Conservation (phyloP, 1,140 invertebrate species). For the Orchesella cincta region DNA sequence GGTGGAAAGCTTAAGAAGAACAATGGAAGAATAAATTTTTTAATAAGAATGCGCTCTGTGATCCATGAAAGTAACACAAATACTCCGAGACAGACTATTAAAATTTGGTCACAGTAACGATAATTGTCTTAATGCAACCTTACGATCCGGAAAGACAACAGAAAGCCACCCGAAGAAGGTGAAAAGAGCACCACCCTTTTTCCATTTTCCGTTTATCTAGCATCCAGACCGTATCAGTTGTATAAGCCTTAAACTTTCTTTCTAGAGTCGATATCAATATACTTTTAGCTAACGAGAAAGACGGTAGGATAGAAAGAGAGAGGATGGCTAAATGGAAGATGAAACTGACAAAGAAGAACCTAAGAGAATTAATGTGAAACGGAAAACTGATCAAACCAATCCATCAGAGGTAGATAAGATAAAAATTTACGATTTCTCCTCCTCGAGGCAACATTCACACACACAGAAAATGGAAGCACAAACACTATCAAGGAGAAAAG, state of each 20-base stretch:
- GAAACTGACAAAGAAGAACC: background rate
- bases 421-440: conserved; percentile 39
- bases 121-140: conserved; percentile 12
- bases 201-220: background rate
- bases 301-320: too few relatives aligned
- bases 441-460: conserved; percentile 10
- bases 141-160: background rate
- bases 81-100: conserved; percentile 7
- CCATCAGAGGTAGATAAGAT: conserved; percentile 40
- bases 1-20: too few relatives aligned
- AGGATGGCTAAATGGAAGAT: background rate
- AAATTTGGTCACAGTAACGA: conserved; percentile 7
- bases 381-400: conserved; percentile 42
- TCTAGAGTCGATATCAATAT: background rate
- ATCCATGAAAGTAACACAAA: background rate
- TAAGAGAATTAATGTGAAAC: conserved; percentile 25
- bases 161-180: too few relatives aligned
- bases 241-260: background rate
- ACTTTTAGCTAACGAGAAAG: background rate
- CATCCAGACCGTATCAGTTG: background rate
- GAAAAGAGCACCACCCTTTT: conserved; percentile 14
- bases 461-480: background rate
- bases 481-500: background rate
- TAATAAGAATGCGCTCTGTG: background rate
- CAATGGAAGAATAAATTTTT: background rate